Base-by-base conservation (phyloP, 1,140 invertebrate genomes). In the Monomorium pharaonis region DNA sequence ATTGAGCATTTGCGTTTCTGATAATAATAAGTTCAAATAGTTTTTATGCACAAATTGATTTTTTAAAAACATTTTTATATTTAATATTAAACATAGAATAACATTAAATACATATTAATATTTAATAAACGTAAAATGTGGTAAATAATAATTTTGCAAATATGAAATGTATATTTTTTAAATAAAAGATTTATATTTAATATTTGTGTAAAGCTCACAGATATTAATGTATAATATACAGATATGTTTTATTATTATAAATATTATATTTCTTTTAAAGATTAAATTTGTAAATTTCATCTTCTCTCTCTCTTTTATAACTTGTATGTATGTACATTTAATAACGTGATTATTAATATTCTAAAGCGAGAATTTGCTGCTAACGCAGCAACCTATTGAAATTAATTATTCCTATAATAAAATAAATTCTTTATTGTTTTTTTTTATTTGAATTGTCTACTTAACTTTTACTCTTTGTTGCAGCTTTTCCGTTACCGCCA, bases 401-500 rank as follows among this genome's bases (percentile, higher is more conserved):
- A 69, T 80, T 54, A 80, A 80, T 54, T 69, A 42, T 18, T 33
- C 16, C 18, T 2, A 1, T 33, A 67, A 1, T 10, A 47, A 18
- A 37, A 85, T 58, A 24, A 30, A 69, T n/a, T n/a, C 16, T 18
- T 7, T n/a, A 37, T 2, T 24, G 42, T 5, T 44, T 21, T 83
- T 30, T 14, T 10, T 60, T 62, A n/a, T n/a, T 49, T 65, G 30
- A 42, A 2, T 60, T 27, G 16, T 27, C 30, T 47, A 56, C 37
- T 54, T 42, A 65, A 60, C 76, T 89, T 87, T 70, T 85, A 63
- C 58, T 80, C 51, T 74, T 30, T 76, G 51, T 94, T 94, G 21
- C 90, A 95, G 94, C 89, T 77, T 94, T 21, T 67, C 90, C 2
- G 90, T 44, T 65, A 65, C 33, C 93, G 4, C 86, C 92, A 24